Evolutionary conservation across 92 coral and sea anemone genomes (phyloP), one percentile per base, ranked within the genome.

Genomic region (Siderastrea siderea): DNA sequence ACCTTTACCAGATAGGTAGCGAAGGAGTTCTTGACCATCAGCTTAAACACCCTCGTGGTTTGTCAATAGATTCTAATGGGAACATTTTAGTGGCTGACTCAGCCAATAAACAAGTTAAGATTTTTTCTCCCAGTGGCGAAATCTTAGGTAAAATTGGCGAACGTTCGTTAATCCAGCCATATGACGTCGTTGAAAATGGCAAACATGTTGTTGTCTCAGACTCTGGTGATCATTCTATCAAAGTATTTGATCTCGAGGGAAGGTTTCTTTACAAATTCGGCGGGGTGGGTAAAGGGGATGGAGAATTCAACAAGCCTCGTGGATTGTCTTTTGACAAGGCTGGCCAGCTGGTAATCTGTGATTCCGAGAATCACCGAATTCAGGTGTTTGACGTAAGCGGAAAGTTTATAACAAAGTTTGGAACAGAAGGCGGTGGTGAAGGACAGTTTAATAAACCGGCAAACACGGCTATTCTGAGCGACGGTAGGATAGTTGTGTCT

Each of bases 271-370:
- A 73, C 14, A 76, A 89, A 64, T 72, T 75, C 9, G 92, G 92
- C 38, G 16, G 58, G 11, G 19, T 75, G 52, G 92, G 92, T 6
- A 16, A 81, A 19, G 74, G 89, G 5, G 84, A 71, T 9, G 92
- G 92, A 7, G 81, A 86, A 15, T 76, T 89, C 47, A 86, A 70
- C 46, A 63, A 81, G 71, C 88, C 89, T 13, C 78, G 84, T 5
- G 89, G 92, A n/a, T 74, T 89, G 14, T 59, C 89, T n/a, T 66
- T 89, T 16, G 84, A 89, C 85, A 84, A 84, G 75, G 51, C 84
- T 12, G 92, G 77, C 26, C 92, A 77, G 59, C 79, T 89, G 43
- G 71, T 89, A 69, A 89, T 89, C 51, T 89, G 92, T 77, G 92
- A 89, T 61, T 75, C 84, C 26, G 67, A 77, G 59, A 89, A 89